Evolutionary conservation across 2,797 vertebrate species (phyloP), one percentile per base, ranked within the genome.

Genomic region (Pitangus sulphuratus): DNA sequence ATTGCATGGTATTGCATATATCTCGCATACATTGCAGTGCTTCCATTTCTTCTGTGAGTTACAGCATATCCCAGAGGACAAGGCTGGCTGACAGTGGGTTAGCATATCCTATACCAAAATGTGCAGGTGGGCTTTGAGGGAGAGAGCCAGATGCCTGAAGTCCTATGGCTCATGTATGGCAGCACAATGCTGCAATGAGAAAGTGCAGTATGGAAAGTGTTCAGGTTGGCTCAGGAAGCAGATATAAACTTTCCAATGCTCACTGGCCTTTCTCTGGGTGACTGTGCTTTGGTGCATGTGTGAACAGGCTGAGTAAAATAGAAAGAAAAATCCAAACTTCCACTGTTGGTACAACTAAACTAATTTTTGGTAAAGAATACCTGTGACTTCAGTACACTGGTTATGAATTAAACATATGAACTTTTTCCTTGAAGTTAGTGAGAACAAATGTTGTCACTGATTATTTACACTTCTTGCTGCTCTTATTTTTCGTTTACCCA

Each of bases 1-100:
- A 16, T 16, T 56, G 12, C 20, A 56, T 0, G 0, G 26, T 58
- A 31, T 28, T 35, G 12, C 20, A 48, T 39, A 81, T 28, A 82
- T 11, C 12, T 66, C 42, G 58, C 17, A 20, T 21, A 17, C 7
- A 3, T 15, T 39, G 12, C 26, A 68, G 12, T 26, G 21, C 5
- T 39, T 60, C 15, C 18, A 60, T 47, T 44, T 71, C 35, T 66
- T 40, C 61, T 64, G 19, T 31, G 31, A 69, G 30, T 31, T 42
- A 21, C 71, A 80, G 31, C 13, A 13, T 40, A 61, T 20, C 15
- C 61, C 47, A 57, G 58, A 65, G 26, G 16, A 17, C 3, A 6
- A 87, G 25, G 13, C 30, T 89, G 44, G 16, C 19, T 66, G 35
- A 70, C 12, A 64, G 18, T 42, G 16, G 1, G 1, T 51, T 44